These are phyloP conservation scores for Holacanthella duospinosa DNA, from an alignment of 2,888 invertebrate species.

Conservation along the genomic window DNA sequence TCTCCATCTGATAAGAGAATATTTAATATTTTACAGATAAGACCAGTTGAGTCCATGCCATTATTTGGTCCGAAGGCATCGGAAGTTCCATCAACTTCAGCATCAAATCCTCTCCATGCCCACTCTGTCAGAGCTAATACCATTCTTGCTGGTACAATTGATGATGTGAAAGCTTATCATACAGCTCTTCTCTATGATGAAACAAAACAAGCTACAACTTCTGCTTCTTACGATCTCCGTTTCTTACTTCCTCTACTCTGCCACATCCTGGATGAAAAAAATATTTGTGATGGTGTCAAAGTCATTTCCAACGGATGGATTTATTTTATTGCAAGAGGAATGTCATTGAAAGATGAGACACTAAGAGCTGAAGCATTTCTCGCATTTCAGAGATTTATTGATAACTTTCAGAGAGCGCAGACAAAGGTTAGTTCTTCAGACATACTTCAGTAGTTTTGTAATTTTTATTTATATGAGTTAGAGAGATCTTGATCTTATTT, in stretches of 20 bases:
- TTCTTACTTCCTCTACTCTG: conserved; percentile 32
- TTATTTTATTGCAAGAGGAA: conserved; percentile 30
- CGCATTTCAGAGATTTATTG: conserved; percentile 25
- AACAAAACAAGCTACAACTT: conserved; percentile 9
- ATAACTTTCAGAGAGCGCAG: conserved; percentile 26
- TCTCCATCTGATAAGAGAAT: neutral
- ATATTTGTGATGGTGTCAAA: conserved; percentile 31
- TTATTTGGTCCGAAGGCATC: conserved; percentile 32
- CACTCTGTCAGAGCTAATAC: conserved; percentile 31
- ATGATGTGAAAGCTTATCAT: conserved; percentile 25
- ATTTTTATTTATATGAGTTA: neutral
- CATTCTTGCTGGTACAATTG: conserved; percentile 17
- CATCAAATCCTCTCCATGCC: conserved; percentile 33
- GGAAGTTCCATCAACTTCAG: conserved; percentile 14
- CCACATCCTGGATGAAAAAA: conserved; percentile 29
- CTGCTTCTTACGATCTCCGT: conserved; percentile 26
- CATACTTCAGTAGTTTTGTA: neutral
- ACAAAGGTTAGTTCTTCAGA: conserved; percentile 10
- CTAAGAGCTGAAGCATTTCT: conserved; percentile 27
- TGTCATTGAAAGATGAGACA: conserved; percentile 20
- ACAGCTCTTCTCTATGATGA: conserved; percentile 27
- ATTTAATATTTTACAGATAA: conserved; percentile 2
- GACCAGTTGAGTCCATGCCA: conserved; percentile 19
- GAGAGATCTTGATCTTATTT: no score
- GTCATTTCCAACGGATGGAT: conserved; percentile 33